Evolutionary conservation across 2,888 invertebrate genomes (phyloP).

Genomic region (Tenthredo mesomela): DNA sequence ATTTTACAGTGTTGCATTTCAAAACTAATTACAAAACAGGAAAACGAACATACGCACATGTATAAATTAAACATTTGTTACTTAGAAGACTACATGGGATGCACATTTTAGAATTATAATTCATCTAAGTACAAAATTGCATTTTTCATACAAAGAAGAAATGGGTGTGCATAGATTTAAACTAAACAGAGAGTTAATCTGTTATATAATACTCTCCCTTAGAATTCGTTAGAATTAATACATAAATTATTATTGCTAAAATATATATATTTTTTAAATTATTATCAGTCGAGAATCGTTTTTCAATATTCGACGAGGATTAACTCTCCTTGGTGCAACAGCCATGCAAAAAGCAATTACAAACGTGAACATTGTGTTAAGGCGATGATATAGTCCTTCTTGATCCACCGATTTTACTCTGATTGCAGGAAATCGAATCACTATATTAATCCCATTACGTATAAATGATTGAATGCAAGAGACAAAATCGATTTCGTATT

Average conservation of each 20-base stretch:
- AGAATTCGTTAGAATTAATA: background rate
- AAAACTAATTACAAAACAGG: slow-evolving; percentile 20
- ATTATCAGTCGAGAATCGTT: background rate
- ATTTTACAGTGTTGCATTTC: slow-evolving; percentile 10
- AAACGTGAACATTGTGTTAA: slow-evolving; percentile 6
- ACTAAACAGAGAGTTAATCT: slow-evolving; percentile 23
- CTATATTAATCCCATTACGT: background rate
- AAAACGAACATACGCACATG: background rate
- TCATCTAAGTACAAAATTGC: background rate
- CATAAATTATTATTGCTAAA: slow-evolving; percentile 21
- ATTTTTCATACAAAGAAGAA: background rate
- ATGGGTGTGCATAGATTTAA: background rate
- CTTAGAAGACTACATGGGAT: slow-evolving; percentile 5
- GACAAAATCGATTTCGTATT: background rate
- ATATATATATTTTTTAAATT: slow-evolving; percentile 1
- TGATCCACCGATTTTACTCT: background rate
- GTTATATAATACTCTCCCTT: background rate
- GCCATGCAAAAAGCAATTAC: slow-evolving; percentile 13
- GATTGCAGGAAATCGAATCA: background rate
- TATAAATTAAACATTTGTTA: background rate
- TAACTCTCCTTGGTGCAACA: slow-evolving; percentile 28
- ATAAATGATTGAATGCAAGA: background rate
- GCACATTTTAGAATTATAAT: background rate
- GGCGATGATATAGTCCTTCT: background rate
- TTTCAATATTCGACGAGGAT: background rate